Evolutionary conservation across 64 coral and sea anemone species (phyloP).

Genomic region (Trachythela sp.): DNA sequence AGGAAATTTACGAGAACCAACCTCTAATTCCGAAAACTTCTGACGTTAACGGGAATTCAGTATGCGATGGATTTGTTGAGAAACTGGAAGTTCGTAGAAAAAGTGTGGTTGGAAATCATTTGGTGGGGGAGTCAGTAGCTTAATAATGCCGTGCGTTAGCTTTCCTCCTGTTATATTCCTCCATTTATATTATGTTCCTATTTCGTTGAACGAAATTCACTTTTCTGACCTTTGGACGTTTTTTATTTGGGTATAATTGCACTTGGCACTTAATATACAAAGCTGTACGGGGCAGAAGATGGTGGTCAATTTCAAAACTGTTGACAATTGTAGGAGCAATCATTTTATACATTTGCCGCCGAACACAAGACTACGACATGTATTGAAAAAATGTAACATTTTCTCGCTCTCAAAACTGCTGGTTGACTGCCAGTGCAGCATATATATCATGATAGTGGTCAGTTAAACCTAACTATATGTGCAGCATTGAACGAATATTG

Average conservation of each 20-base stretch:
- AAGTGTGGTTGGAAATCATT: not conserved
- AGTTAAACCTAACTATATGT: no score
- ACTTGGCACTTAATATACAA: not conserved
- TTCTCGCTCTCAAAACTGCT: no score
- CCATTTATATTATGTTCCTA: not conserved
- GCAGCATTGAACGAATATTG: not conserved
- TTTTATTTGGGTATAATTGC: no score
- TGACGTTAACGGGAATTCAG: not conserved
- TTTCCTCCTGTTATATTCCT: not conserved
- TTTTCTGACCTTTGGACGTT: not conserved
- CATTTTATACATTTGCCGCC: no score
- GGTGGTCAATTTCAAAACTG: no score
- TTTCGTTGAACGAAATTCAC: slow-evolving; percentile 2
- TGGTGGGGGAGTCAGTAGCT: not conserved
- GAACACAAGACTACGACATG: no score
- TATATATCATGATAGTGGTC: no score
- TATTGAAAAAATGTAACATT: no score
- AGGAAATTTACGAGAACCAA: not conserved
- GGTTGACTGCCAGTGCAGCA: no score
- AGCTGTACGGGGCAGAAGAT: no score
- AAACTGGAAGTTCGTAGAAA: not conserved
- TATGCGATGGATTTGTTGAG: not conserved
- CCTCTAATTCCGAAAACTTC: not conserved
- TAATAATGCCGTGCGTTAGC: not conserved
- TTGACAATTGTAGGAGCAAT: no score